Evolutionary conservation across 2,888 invertebrate species (phyloP), one percentile per base, ranked within the genome.

Genomic region (Lasioglossum leucozonium): DNA sequence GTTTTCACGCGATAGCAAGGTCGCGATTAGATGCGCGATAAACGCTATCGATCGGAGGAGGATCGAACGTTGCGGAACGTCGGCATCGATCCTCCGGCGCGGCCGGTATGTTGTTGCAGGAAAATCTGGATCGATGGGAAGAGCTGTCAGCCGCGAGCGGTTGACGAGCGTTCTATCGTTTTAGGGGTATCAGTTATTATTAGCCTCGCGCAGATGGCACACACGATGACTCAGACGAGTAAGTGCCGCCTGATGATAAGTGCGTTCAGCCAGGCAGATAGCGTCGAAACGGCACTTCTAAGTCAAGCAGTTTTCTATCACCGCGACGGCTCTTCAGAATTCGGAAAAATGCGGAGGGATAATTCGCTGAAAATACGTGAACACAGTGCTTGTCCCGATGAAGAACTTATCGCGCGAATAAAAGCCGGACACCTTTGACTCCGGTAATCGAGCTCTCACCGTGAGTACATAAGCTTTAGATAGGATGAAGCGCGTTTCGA

Each of bases 131-230:
- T 71, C 72, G 22, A 82, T 34, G 11, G 47, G 40, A 58, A 37
- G 40, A 75, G 42, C 18, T 11, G 47, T 72, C 30, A 5, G 47
- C 10, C 18, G 26, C 22, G 47, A 40, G 16, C 26, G 40, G 30
- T 74, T 44, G 84, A 51, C 47, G 74, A 71, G 44, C 34, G 77
- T 83, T 83, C 65, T 72, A 81, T 89, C 85, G 71, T 87, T 89
- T 89, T 81, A 84, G 76, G 86, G 67, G 71, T 80, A 84, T 84
- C 81, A 71, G 82, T 76, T 89, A 89, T 88, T 88, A 87, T 88
- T 90, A 90, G 88, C 81, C 72, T 30, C 37, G 82, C 84, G 69
- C 89, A 88, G 85, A 88, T 89, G 85, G 84, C 84, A 87, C 77
- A 69, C 30, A 65, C 73, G 72, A 84, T 90, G 89, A 90, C 82